Base-by-base conservation (phyloP, 2,888 invertebrate genomes). In the Melanostoma mellinum region DNA sequence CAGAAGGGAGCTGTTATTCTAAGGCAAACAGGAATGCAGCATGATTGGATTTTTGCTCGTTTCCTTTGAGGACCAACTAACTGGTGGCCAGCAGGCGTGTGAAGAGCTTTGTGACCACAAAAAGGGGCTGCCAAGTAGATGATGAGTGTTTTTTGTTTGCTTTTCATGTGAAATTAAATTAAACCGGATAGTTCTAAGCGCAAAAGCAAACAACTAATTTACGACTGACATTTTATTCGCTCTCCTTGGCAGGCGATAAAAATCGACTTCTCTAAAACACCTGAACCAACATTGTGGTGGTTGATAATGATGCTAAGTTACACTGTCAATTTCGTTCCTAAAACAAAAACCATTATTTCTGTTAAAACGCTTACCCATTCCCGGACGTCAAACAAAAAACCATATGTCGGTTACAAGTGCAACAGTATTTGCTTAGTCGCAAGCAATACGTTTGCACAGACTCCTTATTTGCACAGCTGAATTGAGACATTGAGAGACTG, bases 1-100 rank as follows among this genome's bases (percentile, higher is more conserved):
- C 78, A 55, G 73, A 55, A 32, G 78, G 53, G 72, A 67, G 53
- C 10, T 72, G 65, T 77, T 65, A 67, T 48, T 30, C 44, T 33
- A 72, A 52, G 60, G 53, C 67, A 73, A 61, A 53, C 58, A 40
- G 73, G 72, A 78, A 78, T 73, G 72, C 67, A 40, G 67, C 67
- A 36, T 73, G 73, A 78, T 78, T 73, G 58, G 72, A 78, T 78
- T 72, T 78, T 73, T 73, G 38, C 9, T 40, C 10, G 6, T 20
- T 46, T 44, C 10, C 10, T 58, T 52, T 38, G 67, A 52, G 67
- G 55, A 3, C 9, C 48, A 8, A 30, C 10, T 8, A 9, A 4
- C 3, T n/a, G 35, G 30, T 56, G 32, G 2, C 6, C n/a, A n/a
- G 42, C 6, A 42, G 40, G 33, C 55, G 52, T 20, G 20, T 60